Base-by-base conservation (phyloP, 2,113 vertebrate genomes). In the Rhynchopsitta pachyrhyncha region DNA sequence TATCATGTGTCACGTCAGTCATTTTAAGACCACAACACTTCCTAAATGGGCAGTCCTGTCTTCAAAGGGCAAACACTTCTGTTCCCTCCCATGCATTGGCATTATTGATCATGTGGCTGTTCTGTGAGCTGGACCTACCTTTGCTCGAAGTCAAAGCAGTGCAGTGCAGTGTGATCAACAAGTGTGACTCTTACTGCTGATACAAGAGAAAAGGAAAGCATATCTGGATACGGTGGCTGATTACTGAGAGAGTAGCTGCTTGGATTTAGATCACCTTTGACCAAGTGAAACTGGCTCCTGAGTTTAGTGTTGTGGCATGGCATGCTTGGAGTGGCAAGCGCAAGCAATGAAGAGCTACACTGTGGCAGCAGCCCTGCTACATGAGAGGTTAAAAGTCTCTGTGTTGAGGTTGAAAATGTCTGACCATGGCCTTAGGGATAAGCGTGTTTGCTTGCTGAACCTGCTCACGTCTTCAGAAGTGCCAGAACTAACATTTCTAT, bases 61-160 rank as follows among this genome's bases (percentile, higher is more conserved):
- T 23, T 78, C 23, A 47, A 16, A 6, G 19, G 73, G 15, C 28
- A 49, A 60, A 20, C 35, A 0, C 18, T 67, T 24, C 55, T 7
- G 13, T 35, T 85, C 39, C 39, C 42, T 86, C 39, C 31, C 47
- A 35, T 17, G 0, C 1, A 0, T 0, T 55, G 82, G 29, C 28
- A 3, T 47, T 78, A 7, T 47, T 18, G 69, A 17, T 81, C 70
- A 20, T 7, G 41, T 41, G 74, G 49, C 79, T 35, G 71, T 15
- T 49, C 6, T 80, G 41, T 39, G 92, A 94, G 83, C 5, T 81
- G 88, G 76, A 87, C 33, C 33, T 88, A 81, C 91, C 92, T 97
- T 91, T 95, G 95, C 73, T 78, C 94, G 2, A 27, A 33, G 69
- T 25, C 46, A 75, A 3, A 55, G n/a, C 63, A 1, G 2, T 6